Conservation (phyloP, 2,888 invertebrate genomes). For the Acholoe squamosa region DNA sequence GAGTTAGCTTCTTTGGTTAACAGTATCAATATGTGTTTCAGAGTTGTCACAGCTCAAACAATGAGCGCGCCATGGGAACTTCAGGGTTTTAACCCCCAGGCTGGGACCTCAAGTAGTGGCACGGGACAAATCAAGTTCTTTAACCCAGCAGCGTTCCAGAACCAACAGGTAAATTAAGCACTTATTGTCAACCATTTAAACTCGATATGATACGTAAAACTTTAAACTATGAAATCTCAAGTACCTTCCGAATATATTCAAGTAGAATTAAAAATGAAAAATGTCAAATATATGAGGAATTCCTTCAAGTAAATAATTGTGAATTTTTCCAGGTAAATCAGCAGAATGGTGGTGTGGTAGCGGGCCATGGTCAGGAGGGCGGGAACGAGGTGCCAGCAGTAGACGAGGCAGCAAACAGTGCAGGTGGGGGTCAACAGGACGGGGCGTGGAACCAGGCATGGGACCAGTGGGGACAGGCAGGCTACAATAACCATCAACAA, state of each 20-base stretch:
- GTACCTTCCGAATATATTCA: too few species aligned
- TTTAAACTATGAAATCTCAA: too few species aligned
- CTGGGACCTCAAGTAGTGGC: background rate
- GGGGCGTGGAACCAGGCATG: slow-evolving; percentile 21
- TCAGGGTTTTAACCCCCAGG: slow-evolving; percentile 51
- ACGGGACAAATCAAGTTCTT: slow-evolving; percentile 41
- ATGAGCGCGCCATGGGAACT: slow-evolving; percentile 58
- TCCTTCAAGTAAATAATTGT: background rate
- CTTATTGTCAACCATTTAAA: too few species aligned
- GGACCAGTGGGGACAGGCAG: slow-evolving; percentile 41
- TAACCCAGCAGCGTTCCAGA: slow-evolving; percentile 41
- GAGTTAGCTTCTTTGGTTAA: too few species aligned
- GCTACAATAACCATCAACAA: background rate
- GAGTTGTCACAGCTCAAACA: background rate
- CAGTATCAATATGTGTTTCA: too few species aligned
- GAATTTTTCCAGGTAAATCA: slow-evolving; percentile 24
- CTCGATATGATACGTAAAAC: too few species aligned
- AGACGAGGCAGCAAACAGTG: background rate
- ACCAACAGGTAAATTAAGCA: slow-evolving; percentile 13
- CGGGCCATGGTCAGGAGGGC: slow-evolving; percentile 9
- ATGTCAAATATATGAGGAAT: too few species aligned
- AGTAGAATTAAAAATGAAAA: too few species aligned
- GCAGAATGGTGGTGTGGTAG: slow-evolving; percentile 44
- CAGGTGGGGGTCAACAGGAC: background rate
- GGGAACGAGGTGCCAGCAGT: background rate